These are phyloP conservation scores for Coenonympha glycerion DNA, from an alignment of 2,888 invertebrate species.

Conservation along the genomic window DNA sequence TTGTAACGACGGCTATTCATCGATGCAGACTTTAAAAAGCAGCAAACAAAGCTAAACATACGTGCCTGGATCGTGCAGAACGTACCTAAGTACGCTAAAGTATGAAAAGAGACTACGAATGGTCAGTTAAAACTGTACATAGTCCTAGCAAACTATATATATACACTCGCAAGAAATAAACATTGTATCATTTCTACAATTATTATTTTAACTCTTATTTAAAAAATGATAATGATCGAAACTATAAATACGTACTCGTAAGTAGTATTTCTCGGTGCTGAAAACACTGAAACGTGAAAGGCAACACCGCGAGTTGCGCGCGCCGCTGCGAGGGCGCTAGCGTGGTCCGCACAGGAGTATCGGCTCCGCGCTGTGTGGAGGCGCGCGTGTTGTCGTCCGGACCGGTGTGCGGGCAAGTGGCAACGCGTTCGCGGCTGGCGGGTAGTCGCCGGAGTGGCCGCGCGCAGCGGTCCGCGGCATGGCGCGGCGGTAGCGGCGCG, in stretches of 20 bases:
- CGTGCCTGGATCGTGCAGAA: background rate
- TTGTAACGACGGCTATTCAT: constrained; percentile 3
- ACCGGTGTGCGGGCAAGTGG: no score
- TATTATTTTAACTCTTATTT: no score
- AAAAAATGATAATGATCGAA: no score
- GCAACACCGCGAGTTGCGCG: constrained; percentile 41
- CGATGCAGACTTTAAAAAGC: constrained; percentile 1
- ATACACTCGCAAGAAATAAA: no score
- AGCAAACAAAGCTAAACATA: background rate
- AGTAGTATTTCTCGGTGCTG: constrained; percentile 10
- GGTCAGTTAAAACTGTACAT: no score
- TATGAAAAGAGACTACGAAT: no score
- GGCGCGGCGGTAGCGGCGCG: constrained; percentile 82
- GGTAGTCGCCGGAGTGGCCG: constrained; percentile 33
- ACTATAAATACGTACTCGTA: no score
- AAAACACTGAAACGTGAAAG: constrained; percentile 33
- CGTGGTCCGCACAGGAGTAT: constrained; percentile 35
- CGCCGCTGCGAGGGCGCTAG: constrained; percentile 34
- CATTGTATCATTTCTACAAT: no score
- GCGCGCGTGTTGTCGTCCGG: constrained; percentile 45
- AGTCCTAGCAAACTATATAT: no score
- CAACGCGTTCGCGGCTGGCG: constrained; percentile 42
- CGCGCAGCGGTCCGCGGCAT: constrained; percentile 79
- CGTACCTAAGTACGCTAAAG: no score
- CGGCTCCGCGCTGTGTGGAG: constrained; percentile 43